Percentiles rank a stretch among this genome's conserved stretches.
Evolutionary conservation across 2,113 vertebrate genomes (phyloP).

Genomic region (Bettongia penicillata): DNA sequence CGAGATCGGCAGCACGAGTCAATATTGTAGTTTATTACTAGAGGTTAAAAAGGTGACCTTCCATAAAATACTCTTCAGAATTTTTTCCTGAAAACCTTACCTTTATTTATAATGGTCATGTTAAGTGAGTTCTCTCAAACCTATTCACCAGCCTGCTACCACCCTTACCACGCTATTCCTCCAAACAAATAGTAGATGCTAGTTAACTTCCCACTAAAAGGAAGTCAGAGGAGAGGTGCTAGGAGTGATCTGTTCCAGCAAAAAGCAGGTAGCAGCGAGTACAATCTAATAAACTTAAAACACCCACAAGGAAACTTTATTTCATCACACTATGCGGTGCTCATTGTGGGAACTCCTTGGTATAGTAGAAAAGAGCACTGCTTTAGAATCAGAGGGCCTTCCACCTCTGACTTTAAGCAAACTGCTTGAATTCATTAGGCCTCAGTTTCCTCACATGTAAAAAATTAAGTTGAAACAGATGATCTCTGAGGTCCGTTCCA

Average conservation of each 20-base stretch:
- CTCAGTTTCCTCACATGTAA: not conserved
- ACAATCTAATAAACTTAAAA: not conserved
- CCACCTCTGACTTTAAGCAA: not conserved
- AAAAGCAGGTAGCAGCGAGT: not conserved
- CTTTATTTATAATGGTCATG: not conserved
- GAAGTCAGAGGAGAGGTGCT: not conserved
- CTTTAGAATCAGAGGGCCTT: not conserved
- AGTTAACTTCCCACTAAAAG: not conserved
- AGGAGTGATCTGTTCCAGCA: not conserved
- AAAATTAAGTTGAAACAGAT: not conserved
- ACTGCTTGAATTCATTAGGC: not conserved
- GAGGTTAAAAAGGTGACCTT: not conserved
- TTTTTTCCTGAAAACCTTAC: not conserved
- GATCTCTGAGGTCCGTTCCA: not conserved
- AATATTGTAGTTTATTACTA: not conserved
- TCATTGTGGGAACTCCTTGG: not conserved
- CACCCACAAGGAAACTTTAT: not conserved
- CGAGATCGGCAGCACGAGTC: not conserved
- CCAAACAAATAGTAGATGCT: not conserved
- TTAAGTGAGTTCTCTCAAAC: not conserved
- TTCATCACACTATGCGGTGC: not conserved
- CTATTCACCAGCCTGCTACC: not conserved
- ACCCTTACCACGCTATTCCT: not conserved
- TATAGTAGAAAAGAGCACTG: not conserved
- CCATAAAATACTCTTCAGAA: not conserved